Conservation (phyloP, 2,888 invertebrate genomes). For the Aspidapion aeneum region DNA sequence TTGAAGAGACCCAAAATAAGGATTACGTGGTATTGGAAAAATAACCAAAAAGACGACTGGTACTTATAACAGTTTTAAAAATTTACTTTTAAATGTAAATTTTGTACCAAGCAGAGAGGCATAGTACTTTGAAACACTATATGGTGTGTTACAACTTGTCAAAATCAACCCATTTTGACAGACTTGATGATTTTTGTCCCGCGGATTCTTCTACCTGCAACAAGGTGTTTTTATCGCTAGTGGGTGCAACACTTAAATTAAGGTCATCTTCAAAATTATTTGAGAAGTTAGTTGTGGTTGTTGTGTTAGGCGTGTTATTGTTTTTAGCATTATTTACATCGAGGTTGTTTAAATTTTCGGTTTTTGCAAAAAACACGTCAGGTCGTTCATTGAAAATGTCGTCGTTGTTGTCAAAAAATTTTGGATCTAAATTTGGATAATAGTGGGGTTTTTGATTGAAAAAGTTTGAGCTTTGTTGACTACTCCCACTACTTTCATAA, state of each 20-base stretch:
- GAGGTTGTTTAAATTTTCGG: background rate
- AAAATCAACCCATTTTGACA: slow-evolving; percentile 50
- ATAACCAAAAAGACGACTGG: no score
- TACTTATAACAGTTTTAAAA: no score
- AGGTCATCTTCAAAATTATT: slow-evolving; percentile 31
- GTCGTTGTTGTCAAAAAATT: slow-evolving; percentile 24
- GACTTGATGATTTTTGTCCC: slow-evolving; percentile 18
- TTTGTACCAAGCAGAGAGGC: no score
- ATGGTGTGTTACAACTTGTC: slow-evolving; percentile 45
- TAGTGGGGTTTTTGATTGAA: slow-evolving; percentile 24
- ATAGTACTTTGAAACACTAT: no score
- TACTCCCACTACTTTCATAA: slow-evolving; percentile 12
- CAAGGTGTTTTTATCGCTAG: slow-evolving; percentile 14
- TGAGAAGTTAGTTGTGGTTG: slow-evolving; percentile 24
- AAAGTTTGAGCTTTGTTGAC: slow-evolving; percentile 18
- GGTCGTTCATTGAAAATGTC: slow-evolving; percentile 27
- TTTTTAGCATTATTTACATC: no score
- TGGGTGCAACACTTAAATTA: slow-evolving; percentile 19
- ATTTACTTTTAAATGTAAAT: no score
- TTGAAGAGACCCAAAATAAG: slow-evolving; percentile 32
- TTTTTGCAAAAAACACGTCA: slow-evolving; percentile 18
- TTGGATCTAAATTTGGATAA: slow-evolving; percentile 30
- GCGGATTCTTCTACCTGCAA: background rate
- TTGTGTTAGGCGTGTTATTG: background rate
- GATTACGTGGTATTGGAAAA: no score